phyloP scores from a whole-genome alignment of 2,888 invertebrate genomes.

The Thyatira batis region DNA sequence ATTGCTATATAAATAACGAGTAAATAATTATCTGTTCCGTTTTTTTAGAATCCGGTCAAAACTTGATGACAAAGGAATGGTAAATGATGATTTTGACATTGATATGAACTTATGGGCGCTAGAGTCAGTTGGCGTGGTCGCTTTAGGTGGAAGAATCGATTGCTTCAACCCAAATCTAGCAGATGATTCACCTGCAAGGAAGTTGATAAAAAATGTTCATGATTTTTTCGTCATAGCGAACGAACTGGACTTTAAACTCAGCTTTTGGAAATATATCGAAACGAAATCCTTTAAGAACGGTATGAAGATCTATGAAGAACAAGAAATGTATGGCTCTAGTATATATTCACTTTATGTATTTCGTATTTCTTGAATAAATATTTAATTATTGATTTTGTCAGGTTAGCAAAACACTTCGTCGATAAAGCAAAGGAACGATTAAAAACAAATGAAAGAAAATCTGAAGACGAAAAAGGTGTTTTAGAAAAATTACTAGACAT shows the following conservation, averaged over 20 bases:
- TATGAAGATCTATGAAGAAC: constrained; percentile 57
- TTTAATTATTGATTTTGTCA: constrained; percentile 18
- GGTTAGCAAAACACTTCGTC: constrained; percentile 42
- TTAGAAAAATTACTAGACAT: constrained; percentile 83
- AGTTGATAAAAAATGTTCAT: constrained; percentile 55
- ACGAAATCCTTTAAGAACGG: constrained; percentile 54
- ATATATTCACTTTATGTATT: too few relatives aligned
- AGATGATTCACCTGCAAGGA: constrained; percentile 52
- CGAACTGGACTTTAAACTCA: constrained; percentile 58
- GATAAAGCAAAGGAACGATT: constrained; percentile 42
- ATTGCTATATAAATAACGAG: too few relatives aligned
- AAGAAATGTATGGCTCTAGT: constrained; percentile 23
- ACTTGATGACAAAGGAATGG: constrained; percentile 76
- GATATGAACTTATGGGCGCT: constrained; percentile 85
- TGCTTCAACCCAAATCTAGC: constrained; percentile 56
- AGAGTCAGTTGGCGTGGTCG: constrained; percentile 78
- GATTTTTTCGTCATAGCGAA: constrained; percentile 43
- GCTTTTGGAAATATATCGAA: constrained; percentile 50
- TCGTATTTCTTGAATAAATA: too few relatives aligned
- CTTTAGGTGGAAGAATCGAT: constrained; percentile 61
- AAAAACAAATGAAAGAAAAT: constrained; percentile 26
- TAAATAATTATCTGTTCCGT: constrained; percentile 5
- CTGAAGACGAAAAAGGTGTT: constrained; percentile 74
- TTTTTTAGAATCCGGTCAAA: constrained; percentile 75
- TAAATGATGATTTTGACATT: constrained; percentile 78